A percentile compares a stretch with the other conserved stretches of the same genome.
These are phyloP conservation scores for Apodemus speciosus DNA, from an alignment of 2,113 vertebrate genomes.

Conservation along the genomic window DNA sequence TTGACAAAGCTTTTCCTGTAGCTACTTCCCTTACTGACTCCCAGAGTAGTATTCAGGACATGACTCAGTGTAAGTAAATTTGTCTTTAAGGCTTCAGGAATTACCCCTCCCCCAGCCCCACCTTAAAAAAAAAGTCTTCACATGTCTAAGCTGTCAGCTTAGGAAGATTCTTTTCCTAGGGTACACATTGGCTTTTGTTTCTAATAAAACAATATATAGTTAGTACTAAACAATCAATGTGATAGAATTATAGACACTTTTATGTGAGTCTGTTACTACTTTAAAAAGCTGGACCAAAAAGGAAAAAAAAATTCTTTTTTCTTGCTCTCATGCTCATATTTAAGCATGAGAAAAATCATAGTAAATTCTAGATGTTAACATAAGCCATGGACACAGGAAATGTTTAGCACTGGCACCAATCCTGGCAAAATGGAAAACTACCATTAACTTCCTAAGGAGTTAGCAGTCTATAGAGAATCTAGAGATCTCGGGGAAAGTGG, in stretches of 20 bases:
- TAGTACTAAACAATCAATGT: constrained; percentile 64
- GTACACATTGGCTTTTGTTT: constrained; percentile 65
- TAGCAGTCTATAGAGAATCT: not conserved
- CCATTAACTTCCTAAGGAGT: not conserved
- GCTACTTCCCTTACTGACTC: constrained; percentile 13
- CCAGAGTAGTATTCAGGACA: constrained; percentile 48
- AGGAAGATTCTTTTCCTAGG: constrained; percentile 46
- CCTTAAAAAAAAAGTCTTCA: constrained; percentile 35
- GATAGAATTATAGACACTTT: constrained; percentile 36
- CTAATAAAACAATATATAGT: constrained; percentile 67
- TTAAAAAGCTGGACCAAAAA: no score
- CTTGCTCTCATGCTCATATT: no score
- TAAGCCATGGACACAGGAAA: not conserved
- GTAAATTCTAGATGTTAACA: constrained; percentile 24
- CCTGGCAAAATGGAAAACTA: not conserved
- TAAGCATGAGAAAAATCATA: constrained; percentile 6
- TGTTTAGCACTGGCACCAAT: not conserved
- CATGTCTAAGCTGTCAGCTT: constrained; percentile 75
- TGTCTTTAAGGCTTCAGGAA: constrained; percentile 30
- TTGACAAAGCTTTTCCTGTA: constrained; percentile 54
- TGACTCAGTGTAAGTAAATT: constrained; percentile 63
- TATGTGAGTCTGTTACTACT: constrained; percentile 42
- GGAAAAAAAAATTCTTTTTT: no score
- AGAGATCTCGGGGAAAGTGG: not conserved
- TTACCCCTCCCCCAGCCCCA: constrained; percentile 37